Percentiles rank a stretch among this genome's conserved stretches.
These are phyloP conservation scores for Myzus persicae DNA, from an alignment of 1,140 invertebrate species.

Conservation along the genomic window DNA sequence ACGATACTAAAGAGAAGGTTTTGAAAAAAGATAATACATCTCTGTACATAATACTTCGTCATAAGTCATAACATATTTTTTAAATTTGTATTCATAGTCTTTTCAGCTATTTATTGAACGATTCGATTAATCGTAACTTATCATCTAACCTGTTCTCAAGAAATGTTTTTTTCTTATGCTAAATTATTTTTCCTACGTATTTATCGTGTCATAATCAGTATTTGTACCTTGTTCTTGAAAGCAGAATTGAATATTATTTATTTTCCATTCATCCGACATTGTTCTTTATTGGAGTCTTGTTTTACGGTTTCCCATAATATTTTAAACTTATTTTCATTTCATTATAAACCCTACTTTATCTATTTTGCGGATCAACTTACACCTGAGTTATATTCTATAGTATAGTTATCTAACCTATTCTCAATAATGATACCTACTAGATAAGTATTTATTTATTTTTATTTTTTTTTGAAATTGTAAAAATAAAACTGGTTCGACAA, in stretches of 20 bases:
- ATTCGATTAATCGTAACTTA: conserved; percentile 26
- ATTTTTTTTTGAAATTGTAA: neutral
- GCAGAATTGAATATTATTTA: conserved; percentile 49
- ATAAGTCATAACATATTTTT: neutral
- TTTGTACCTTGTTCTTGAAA: conserved; percentile 44
- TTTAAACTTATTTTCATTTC: conserved; percentile 49
- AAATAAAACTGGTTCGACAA: conserved; percentile 16
- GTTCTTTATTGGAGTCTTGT: conserved; percentile 45
- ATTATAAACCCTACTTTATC: conserved; percentile 23
- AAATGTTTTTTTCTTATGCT: conserved; percentile 39
- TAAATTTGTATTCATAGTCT: conserved; percentile 24
- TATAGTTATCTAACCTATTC: neutral
- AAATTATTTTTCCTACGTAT: conserved; percentile 30
- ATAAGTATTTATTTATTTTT: conserved; percentile 11
- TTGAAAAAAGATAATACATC: conserved; percentile 14
- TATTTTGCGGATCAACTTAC: conserved; percentile 9
- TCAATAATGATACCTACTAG: conserved; percentile 5
- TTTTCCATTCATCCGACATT: conserved; percentile 41
- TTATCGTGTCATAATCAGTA: conserved; percentile 39
- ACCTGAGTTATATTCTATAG: conserved; percentile 19
- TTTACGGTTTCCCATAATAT: conserved; percentile 46
- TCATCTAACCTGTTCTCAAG: conserved; percentile 37
- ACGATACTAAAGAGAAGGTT: conserved; percentile 3
- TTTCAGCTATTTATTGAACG: conserved; percentile 31
- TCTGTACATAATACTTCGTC: neutral